Base-by-base conservation (phyloP, 2,113 vertebrate genomes). In the Ia io region DNA sequence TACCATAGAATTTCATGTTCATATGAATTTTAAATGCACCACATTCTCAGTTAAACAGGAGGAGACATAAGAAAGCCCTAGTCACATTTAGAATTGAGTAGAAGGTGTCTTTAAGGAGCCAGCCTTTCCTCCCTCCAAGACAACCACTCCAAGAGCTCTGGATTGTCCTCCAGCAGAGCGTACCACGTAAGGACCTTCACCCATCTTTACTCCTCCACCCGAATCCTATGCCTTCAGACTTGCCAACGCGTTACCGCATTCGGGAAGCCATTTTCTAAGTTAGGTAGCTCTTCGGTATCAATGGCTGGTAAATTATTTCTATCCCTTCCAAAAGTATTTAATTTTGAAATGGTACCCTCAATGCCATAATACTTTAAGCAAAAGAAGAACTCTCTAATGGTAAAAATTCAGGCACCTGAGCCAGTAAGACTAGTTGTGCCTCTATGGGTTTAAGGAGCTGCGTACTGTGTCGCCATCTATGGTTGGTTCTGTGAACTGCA, bases 401-500 rank as follows among this genome's bases (percentile, higher is more conserved):
- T 78, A 70, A 96, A 63, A 88, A 47, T 7, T n/a, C 78, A 80
- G 56, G 49, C 78, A 0, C 51, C 23, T 6, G 77, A n/a, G 51
- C 91, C 56, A 7, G 7, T 9, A 12, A 49, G 78, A 22, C 23
- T 1, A 16, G 1, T 3, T 6, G 25, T 6, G 9, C 44, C 37
- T 0, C 0, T 0, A 9, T 28, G 30, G 11, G 28, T 25, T 32
- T 3, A 14, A 73, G 85, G 82, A 95, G 85, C 76, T 44, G 63
- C 7, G 70, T 89, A 59, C 95, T 96, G 78, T 91, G 95, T 87
- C 91, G 90, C 23, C 95, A 93, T 40, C 95, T 96, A 59, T 37
- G 61, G 93, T 20, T 61, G 42, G 37, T 8, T 92, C 65, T 44
- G 65, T 42, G 90, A 94, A 93, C 69, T 83, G 53, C 96, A 82